These are phyloP conservation scores for Pseudochaenichthys georgianus DNA, from an alignment of 2,797 vertebrate species.

Conservation along the genomic window DNA sequence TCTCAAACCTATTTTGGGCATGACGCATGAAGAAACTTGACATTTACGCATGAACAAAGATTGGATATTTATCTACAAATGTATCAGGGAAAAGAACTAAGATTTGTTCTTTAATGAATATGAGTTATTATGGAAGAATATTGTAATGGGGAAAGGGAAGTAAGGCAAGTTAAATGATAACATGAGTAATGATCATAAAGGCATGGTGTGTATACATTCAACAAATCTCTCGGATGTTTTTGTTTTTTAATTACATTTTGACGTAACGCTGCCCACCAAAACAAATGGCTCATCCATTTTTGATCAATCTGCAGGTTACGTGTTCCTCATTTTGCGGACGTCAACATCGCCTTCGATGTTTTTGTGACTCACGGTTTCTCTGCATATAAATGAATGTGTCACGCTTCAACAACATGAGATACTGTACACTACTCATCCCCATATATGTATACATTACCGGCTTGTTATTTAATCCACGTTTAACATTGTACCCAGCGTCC, in stretches of 20 bases:
- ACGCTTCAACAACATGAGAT: conserved; percentile 22
- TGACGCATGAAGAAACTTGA: background rate
- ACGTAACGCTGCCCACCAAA: background rate
- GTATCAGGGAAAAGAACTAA: background rate
- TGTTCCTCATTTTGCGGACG: background rate
- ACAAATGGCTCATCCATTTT: conserved; percentile 19
- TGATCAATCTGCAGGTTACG: background rate
- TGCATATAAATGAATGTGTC: conserved; percentile 44
- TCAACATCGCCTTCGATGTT: background rate
- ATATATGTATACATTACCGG: background rate
- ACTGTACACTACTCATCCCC: conserved; percentile 3
- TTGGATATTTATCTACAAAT: background rate
- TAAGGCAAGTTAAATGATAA: background rate
- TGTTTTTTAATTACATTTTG: background rate
- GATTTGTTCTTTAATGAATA: background rate
- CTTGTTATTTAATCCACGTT: background rate
- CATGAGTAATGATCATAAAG: background rate
- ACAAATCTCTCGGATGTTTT: background rate
- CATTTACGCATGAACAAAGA: background rate
- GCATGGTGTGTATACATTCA: background rate
- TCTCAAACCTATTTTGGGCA: background rate
- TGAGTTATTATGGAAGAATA: background rate
- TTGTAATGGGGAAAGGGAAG: background rate
- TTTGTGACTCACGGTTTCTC: conserved; percentile 18
- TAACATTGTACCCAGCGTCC: background rate